Percentiles rank a stretch among this genome's conserved stretches.
Evolutionary conservation across 2,888 invertebrate species (phyloP).

Genomic region (Drosophila suboccidentalis): DNA sequence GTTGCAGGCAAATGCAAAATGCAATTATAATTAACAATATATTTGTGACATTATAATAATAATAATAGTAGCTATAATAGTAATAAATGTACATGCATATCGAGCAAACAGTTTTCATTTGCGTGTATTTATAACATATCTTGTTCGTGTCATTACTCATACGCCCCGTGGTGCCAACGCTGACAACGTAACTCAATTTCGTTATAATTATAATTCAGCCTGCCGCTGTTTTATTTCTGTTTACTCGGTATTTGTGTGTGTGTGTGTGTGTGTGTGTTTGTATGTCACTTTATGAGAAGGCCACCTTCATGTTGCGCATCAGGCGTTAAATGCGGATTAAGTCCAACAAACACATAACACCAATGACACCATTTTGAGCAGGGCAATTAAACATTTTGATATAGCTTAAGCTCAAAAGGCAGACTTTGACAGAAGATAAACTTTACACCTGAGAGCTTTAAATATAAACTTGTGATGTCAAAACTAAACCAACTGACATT

Average conservation of each 20-base stretch:
- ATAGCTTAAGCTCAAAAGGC: neutral
- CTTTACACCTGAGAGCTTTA: neutral
- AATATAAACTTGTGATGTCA: neutral
- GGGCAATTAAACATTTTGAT: slow-evolving; percentile 21
- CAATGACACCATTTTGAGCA: slow-evolving; percentile 62
- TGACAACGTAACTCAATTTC: slow-evolving; percentile 75
- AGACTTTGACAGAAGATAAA: neutral
- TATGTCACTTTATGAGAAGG: slow-evolving; percentile 39
- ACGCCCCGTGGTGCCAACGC: slow-evolving; percentile 56
- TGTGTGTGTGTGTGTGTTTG: slow-evolving; percentile 9
- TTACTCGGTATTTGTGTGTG: neutral
- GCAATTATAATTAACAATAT: slow-evolving; percentile 28
- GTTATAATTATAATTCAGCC: slow-evolving; percentile 76
- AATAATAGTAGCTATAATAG: slow-evolving; percentile 3
- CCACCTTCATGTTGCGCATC: slow-evolving; percentile 49
- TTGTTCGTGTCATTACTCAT: slow-evolving; percentile 41
- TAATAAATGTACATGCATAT: slow-evolving; percentile 33
- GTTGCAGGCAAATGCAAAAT: slow-evolving; percentile 21
- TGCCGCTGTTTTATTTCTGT: slow-evolving; percentile 58
- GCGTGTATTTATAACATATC: slow-evolving; percentile 15
- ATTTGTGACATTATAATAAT: slow-evolving; percentile 12
- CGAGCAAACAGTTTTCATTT: slow-evolving; percentile 23
- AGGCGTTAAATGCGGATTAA: slow-evolving; percentile 57
- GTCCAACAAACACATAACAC: slow-evolving; percentile 17
- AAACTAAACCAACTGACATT: neutral